These are phyloP conservation scores for Chlorops oryzae DNA, from an alignment of 1,140 invertebrate genomes.

Conservation along the genomic window DNA sequence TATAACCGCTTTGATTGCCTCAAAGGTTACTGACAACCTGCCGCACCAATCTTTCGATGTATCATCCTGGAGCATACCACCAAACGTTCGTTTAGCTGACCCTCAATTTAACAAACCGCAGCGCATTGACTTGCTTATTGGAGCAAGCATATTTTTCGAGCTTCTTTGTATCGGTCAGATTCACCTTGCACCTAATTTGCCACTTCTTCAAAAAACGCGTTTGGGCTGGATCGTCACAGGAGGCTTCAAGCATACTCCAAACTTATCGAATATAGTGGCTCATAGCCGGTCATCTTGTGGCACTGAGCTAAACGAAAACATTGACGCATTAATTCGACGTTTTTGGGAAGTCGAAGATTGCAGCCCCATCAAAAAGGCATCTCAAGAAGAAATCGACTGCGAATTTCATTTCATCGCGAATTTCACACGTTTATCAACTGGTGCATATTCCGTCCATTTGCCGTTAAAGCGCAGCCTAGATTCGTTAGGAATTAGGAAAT, in stretches of 20 bases:
- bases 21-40: not conserved
- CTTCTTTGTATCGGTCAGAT: too few species aligned
- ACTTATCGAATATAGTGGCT: too few species aligned
- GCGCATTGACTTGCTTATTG: not conserved
- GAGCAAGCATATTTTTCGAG: too few species aligned
- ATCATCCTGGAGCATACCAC: too few species aligned
- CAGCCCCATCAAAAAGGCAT: not conserved
- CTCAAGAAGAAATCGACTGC: conserved; percentile 1
- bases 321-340: not conserved
- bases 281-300: not conserved
- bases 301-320: not conserved
- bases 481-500: conserved; percentile 2
- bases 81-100: too few species aligned
- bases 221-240: conserved; percentile 11
- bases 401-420: conserved; percentile 3
- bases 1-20: not conserved
- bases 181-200: too few species aligned
- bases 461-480: not conserved
- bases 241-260: not conserved
- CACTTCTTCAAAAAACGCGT: conserved; percentile 9
- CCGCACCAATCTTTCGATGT: too few species aligned
- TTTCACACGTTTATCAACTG: not conserved
- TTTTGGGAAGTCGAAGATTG: too few species aligned
- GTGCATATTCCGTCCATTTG: conserved; percentile 6
- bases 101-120: not conserved